Percentiles rank a stretch among this genome's conserved stretches.
phyloP scores from a whole-genome alignment of 2,888 invertebrate species.

The Fragum fragum region DNA sequence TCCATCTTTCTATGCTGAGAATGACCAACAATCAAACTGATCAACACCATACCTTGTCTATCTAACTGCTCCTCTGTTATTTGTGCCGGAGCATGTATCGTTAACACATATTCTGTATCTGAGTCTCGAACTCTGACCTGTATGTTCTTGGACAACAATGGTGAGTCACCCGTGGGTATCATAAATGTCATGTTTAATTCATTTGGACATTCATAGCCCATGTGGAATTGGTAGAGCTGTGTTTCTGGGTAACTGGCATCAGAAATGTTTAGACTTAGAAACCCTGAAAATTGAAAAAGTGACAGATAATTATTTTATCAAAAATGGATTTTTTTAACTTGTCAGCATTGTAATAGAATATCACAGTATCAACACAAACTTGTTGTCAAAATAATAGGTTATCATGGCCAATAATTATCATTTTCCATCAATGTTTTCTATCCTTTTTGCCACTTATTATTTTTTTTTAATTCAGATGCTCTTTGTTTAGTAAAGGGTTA shows the following conservation, averaged over 20 bases:
- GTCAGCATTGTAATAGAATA: too few relatives aligned
- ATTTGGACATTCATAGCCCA: constrained; percentile 81
- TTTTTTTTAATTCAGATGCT: too few relatives aligned
- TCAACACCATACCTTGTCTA: not conserved
- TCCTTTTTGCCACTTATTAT: too few relatives aligned
- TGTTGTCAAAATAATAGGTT: too few relatives aligned
- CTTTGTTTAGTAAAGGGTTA: too few relatives aligned
- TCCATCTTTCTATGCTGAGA: too few relatives aligned
- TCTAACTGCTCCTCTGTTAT: constrained; percentile 36
- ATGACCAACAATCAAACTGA: too few relatives aligned
- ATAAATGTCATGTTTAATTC: constrained; percentile 78
- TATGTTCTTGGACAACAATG: constrained; percentile 72
- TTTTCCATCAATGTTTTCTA: too few relatives aligned
- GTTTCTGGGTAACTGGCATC: constrained; percentile 78
- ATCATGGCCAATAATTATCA: too few relatives aligned
- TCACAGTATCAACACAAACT: too few relatives aligned
- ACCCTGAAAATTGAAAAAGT: constrained; percentile 73
- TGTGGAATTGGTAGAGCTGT: constrained; percentile 80
- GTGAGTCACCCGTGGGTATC: constrained; percentile 79
- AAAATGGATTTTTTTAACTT: too few relatives aligned
- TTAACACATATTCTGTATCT: constrained; percentile 65
- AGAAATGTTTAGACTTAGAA: constrained; percentile 78
- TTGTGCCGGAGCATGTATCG: constrained; percentile 72
- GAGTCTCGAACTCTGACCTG: constrained; percentile 72
- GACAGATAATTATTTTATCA: too few relatives aligned